phyloP scores from a whole-genome alignment of 2,888 invertebrate genomes.

The Rhyacophila evoluta region DNA sequence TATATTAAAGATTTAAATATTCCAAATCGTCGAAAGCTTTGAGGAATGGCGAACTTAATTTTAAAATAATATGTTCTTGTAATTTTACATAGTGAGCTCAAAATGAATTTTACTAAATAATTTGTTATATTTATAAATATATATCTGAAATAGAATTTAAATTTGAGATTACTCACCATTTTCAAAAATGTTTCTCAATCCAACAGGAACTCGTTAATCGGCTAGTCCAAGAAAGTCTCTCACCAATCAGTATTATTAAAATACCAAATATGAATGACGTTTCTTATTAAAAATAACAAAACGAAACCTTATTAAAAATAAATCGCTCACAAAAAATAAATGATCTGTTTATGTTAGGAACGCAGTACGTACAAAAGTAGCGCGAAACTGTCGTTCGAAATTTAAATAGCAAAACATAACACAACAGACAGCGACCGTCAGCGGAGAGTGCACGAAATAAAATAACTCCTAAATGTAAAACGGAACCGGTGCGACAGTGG shows the following conservation, averaged over 20 bases:
- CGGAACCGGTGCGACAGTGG: slow-evolving; percentile 37
- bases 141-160: background rate
- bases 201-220: background rate
- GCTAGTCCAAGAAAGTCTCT: background rate
- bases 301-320: no score
- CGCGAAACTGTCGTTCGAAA: background rate
- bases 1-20: no score
- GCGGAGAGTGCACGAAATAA: slow-evolving; percentile 35
- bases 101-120: background rate
- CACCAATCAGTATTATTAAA: background rate
- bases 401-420: slow-evolving; percentile 32
- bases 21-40: no score
- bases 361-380: background rate
- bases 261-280: background rate
- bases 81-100: background rate
- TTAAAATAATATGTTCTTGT: no score
- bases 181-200: background rate
- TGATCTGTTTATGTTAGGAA: background rate
- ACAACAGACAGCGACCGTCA: slow-evolving; percentile 37
- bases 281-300: background rate
- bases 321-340: background rate
- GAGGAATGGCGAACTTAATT: no score
- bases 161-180: background rate
- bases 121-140: background rate
- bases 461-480: slow-evolving; percentile 38